Percentiles rank a stretch among this genome's conserved stretches.
These are phyloP conservation scores for Drosophila gunungcola DNA, from an alignment of 1,140 invertebrate species.

Conservation along the genomic window DNA sequence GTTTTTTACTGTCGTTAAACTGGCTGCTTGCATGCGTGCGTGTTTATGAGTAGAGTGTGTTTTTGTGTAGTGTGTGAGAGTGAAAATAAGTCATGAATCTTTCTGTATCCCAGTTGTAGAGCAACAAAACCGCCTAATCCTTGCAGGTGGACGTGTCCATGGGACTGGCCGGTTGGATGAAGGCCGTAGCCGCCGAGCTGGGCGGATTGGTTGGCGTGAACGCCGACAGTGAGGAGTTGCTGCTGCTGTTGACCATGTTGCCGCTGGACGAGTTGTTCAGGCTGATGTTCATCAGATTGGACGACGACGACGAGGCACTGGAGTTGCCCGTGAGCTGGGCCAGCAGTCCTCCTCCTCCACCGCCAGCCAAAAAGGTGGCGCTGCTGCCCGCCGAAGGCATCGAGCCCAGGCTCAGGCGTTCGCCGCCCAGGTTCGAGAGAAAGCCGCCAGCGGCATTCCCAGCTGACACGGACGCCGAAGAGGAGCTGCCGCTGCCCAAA, in stretches of 20 bases:
- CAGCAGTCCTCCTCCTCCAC: conserved; percentile 49
- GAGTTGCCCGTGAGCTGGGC: conserved; percentile 51
- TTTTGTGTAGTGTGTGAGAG: conserved; percentile 42
- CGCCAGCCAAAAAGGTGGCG: conserved; percentile 68
- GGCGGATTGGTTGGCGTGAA: conserved; percentile 80
- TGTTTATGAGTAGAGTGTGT: conserved; percentile 42
- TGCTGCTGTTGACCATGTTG: conserved; percentile 68
- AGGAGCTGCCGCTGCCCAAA: conserved; percentile 23
- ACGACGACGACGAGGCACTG: conserved; percentile 69
- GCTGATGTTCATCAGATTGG: conserved; percentile 74
- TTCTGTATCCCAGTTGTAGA: conserved; percentile 5
- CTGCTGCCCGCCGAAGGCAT: conserved; percentile 20
- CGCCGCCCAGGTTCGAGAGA: conserved; percentile 61
- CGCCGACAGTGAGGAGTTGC: conserved; percentile 76
- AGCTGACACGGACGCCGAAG: conserved; percentile 29
- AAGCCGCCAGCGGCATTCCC: conserved; percentile 52
- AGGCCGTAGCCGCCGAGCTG: conserved; percentile 62
- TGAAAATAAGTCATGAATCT: conserved; percentile 56
- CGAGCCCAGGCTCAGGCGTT: conserved; percentile 68
- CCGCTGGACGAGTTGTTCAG: conserved; percentile 81
- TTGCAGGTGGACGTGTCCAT: conserved; percentile 87
- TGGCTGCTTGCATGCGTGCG: conserved; percentile 68
- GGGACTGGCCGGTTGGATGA: conserved; percentile 88
- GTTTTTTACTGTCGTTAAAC: conserved; percentile 69
- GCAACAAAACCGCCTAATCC: conserved; percentile 61